Evolutionary conservation across 2,113 vertebrate species (phyloP).

Genomic region (Notothenia coriiceps): DNA sequence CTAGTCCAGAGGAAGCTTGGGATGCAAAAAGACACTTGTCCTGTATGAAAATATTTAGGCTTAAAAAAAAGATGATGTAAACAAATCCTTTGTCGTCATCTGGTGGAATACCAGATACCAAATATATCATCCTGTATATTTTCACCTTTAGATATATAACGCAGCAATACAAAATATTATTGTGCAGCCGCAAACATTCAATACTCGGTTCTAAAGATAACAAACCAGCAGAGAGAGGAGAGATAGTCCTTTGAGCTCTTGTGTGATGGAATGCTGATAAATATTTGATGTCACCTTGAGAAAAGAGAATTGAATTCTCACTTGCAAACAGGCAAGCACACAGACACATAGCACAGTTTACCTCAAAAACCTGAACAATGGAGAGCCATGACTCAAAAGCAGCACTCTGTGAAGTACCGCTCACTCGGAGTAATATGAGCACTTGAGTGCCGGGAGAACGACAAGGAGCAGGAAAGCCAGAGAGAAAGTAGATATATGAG

Average conservation of each 20-base stretch:
- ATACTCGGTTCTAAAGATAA: not conserved
- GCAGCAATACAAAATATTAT: too few relatives aligned
- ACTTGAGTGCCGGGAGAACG: constrained; percentile 42
- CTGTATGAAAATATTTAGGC: too few relatives aligned
- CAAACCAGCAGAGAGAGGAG: not conserved
- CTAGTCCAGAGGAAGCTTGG: too few relatives aligned
- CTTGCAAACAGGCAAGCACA: constrained; percentile 1
- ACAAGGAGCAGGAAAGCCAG: constrained; percentile 22
- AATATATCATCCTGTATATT: too few relatives aligned
- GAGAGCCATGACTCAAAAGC: constrained; percentile 63
- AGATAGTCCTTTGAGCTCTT: constrained; percentile 10
- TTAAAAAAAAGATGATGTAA: too few relatives aligned
- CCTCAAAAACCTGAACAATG: constrained; percentile 44
- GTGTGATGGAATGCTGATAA: constrained; percentile 3
- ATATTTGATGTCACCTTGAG: constrained; percentile 8
- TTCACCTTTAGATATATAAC: too few relatives aligned
- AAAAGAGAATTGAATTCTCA: constrained; percentile 29
- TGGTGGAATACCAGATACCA: too few relatives aligned
- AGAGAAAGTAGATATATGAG: constrained; percentile 37
- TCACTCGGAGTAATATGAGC: constrained; percentile 53
- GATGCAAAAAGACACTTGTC: too few relatives aligned
- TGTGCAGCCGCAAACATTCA: not conserved
- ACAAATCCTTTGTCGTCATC: too few relatives aligned
- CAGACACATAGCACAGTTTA: constrained; percentile 30
- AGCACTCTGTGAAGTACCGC: constrained; percentile 44